These are phyloP conservation scores for Ectemnius cavifrons DNA, from an alignment of 2,888 invertebrate genomes.

Conservation along the genomic window DNA sequence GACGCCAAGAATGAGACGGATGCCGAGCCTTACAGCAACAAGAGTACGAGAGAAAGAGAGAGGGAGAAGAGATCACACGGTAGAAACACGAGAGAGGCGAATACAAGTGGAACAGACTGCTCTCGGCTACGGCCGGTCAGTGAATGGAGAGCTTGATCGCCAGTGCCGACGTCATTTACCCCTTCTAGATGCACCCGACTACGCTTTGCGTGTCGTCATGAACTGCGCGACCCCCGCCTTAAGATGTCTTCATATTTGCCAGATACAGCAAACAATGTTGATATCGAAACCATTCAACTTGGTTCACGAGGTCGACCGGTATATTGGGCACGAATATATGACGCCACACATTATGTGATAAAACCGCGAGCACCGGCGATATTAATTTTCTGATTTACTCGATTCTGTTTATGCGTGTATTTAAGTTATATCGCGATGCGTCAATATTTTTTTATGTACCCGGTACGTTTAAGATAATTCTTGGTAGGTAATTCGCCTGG, in stretches of 20 bases:
- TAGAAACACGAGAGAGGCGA: constrained; percentile 5
- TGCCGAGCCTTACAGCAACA: neutral
- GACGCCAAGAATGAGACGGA: neutral
- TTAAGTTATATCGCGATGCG: too few species aligned
- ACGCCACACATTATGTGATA: too few species aligned
- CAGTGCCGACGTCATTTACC: constrained; percentile 62
- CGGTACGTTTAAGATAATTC: too few species aligned
- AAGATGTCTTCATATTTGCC: constrained; percentile 3
- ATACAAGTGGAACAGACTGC: constrained; percentile 32
- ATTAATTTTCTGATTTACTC: too few species aligned
- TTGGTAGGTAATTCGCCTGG: too few species aligned
- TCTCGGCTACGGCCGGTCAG: constrained; percentile 67
- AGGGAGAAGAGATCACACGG: neutral
- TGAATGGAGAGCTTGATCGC: constrained; percentile 69
- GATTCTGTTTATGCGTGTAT: too few species aligned
- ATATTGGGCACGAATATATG: too few species aligned
- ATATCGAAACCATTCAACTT: too few species aligned
- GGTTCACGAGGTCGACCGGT: too few species aligned
- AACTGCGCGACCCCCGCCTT: constrained; percentile 11
- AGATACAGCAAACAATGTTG: too few species aligned
- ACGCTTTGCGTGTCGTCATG: constrained; percentile 41
- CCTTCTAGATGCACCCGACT: constrained; percentile 19
- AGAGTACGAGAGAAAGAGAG: neutral
- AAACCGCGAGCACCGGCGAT: too few species aligned
- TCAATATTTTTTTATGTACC: too few species aligned